phyloP scores from a whole-genome alignment of 2,888 invertebrate species.

The Griposia aprilina region DNA sequence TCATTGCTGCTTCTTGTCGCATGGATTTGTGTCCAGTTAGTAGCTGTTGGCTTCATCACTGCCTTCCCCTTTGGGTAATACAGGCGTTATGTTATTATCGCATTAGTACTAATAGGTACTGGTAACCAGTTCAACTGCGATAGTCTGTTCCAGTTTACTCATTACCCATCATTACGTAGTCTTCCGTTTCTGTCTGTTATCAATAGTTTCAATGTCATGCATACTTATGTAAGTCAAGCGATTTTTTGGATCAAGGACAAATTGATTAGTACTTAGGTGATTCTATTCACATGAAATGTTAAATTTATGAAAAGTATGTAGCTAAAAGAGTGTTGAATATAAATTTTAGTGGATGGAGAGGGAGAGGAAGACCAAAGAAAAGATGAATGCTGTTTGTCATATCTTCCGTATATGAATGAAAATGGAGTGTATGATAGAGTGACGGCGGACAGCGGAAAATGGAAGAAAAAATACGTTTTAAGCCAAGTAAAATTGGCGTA shows the following conservation, averaged over 20 bases:
- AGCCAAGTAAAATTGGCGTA: background rate
- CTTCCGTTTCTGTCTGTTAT: conserved; percentile 51
- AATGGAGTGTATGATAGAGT: background rate
- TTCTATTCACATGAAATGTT: background rate
- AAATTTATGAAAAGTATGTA: background rate
- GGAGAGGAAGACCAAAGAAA: no score
- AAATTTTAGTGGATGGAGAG: background rate
- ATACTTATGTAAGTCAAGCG: conserved; percentile 26
- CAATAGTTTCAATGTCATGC: conserved; percentile 48
- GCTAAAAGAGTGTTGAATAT: background rate
- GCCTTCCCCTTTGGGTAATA: background rate
- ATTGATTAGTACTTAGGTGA: background rate
- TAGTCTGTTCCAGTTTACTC: conserved; percentile 37
- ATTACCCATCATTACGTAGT: conserved; percentile 28
- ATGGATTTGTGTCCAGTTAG: background rate
- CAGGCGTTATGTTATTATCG: background rate
- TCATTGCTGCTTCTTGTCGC: background rate
- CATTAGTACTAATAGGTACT: background rate
- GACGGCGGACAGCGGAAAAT: background rate
- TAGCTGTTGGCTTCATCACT: no score
- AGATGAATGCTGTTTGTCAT: background rate
- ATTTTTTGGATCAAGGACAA: conserved; percentile 30
- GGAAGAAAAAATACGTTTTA: background rate
- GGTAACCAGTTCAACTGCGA: conserved; percentile 10
- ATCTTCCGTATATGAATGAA: background rate